Evolutionary conservation across 2,888 invertebrate genomes (phyloP), one percentile per base, ranked within the genome.

Genomic region (Clusia tigrina): DNA sequence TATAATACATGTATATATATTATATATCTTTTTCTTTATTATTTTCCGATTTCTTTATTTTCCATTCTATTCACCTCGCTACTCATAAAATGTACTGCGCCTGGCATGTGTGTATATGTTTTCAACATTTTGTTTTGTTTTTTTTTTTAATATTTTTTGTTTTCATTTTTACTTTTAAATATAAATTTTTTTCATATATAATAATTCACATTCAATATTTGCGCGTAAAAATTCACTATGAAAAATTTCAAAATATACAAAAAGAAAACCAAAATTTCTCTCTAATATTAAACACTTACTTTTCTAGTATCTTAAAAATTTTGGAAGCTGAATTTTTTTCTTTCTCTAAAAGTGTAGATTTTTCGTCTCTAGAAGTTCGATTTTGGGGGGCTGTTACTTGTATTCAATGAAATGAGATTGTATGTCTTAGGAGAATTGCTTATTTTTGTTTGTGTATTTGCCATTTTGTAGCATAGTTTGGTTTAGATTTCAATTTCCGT

Each of bases 301-400:
- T 69, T 48, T 56, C 74, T 74, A 74, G 61, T 69, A 71, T 74
- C 71, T 71, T 71, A 74, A 72, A 71, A 70, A 66, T 70, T 56
- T 70, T 73, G 73, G 73, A 73, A 73, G 73, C 72, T 70, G 71
- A 66, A 65, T 57, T 54, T 57, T 54, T 58, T 54, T n/a, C 2
- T 54, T 54, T 54, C 25, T 23, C n/a, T 23, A 48, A 48, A 48
- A 48, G 48, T 48, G 48, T 48, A 48, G 22, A n/a, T n/a, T n/a
- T n/a, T n/a, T n/a, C n/a, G n/a, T n/a, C n/a, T n/a, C n/a, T n/a
- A n/a, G n/a, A n/a, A n/a, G n/a, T n/a, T n/a, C n/a, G n/a, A n/a
- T n/a, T n/a, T n/a, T n/a, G n/a, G n/a, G n/a, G n/a, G n/a, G n/a
- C n/a, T n/a, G n/a, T n/a, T n/a, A n/a, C n/a, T n/a, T n/a, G n/a